Evolutionary conservation across 2,888 invertebrate genomes (phyloP), one percentile per base, ranked within the genome.

Genomic region (Nysson spinosus): DNA sequence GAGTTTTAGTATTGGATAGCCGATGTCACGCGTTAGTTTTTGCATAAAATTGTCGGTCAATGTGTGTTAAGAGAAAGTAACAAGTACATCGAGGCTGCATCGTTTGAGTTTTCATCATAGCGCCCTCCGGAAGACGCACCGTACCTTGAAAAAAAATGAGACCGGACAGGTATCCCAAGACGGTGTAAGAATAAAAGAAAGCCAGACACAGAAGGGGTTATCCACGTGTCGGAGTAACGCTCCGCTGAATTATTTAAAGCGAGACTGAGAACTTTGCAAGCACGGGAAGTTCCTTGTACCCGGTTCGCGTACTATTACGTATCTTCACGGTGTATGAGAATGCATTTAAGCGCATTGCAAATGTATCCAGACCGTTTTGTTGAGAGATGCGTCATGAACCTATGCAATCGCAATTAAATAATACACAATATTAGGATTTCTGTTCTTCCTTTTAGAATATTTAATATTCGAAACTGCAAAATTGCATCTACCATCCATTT

Each of bases 201-300:
- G 63, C 35, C 55, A 34, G 62, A 52, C 62, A 34, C 28, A 63
- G 73, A 65, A 69, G 70, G 57, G 57, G 46, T 24, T 64, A 57
- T 64, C 62, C 58, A 56, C 67, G 74, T 63, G 67, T 68, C 54
- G 56, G 58, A 62, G 54, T 74, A 70, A 74, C 73, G 73, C 71
- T 68, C 37, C 58, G 32, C 70, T 73, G 75, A 74, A 74, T 74
- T 74, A 74, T 74, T 74, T 74, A 74, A 74, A 54, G 49, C 67
- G 22, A 35, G 56, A 57, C 64, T 58, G 46, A 46, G 64, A 46
- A 55, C 47, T 56, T 42, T 43, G 58, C 56, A 65, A 61, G 55
- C 70, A 30, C 50, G 39, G 40, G 43, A 65, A 51, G 57, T 54
- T 56, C 69, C 50, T 61, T 69, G 43, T 57, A 46, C 44, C 46